Conservation (phyloP, 2,113 vertebrate species). For the Chinchilla lanigera region DNA sequence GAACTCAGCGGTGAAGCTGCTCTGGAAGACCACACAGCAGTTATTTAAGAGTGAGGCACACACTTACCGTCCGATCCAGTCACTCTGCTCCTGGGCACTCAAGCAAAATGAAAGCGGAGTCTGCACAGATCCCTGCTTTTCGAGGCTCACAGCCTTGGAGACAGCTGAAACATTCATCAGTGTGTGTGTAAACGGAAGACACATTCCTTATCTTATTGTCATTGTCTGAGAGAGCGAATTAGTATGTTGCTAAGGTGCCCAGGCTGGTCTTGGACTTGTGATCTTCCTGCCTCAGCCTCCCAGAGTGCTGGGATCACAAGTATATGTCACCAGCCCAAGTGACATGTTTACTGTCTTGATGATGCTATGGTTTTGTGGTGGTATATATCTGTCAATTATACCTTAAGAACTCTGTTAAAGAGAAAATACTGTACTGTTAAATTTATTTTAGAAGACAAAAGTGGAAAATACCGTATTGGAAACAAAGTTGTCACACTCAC, state of each 20-base stretch:
- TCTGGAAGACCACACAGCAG: neutral
- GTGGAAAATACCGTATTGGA: neutral
- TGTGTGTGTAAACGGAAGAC: neutral
- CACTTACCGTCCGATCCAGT: neutral
- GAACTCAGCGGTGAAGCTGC: neutral
- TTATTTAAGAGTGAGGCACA: neutral
- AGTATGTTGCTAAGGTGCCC: neutral
- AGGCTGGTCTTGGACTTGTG: neutral
- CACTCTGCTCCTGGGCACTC: neutral
- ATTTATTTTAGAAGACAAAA: constrained; percentile 17
- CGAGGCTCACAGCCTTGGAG: neutral
- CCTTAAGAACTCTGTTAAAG: neutral
- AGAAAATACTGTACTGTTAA: neutral
- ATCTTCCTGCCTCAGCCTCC: neutral
- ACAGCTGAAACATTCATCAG: neutral
- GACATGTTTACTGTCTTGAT: neutral
- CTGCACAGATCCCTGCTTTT: neutral
- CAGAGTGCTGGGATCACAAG: neutral
- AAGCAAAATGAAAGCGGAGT: accelerated
- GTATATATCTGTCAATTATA: neutral
- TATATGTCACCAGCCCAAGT: neutral
- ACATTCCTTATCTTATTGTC: neutral
- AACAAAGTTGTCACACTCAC: neutral
- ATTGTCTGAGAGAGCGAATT: neutral
- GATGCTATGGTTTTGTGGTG: neutral